Evolutionary conservation across 2,888 invertebrate species (phyloP).

Genomic region (Latrodectus elegans): DNA sequence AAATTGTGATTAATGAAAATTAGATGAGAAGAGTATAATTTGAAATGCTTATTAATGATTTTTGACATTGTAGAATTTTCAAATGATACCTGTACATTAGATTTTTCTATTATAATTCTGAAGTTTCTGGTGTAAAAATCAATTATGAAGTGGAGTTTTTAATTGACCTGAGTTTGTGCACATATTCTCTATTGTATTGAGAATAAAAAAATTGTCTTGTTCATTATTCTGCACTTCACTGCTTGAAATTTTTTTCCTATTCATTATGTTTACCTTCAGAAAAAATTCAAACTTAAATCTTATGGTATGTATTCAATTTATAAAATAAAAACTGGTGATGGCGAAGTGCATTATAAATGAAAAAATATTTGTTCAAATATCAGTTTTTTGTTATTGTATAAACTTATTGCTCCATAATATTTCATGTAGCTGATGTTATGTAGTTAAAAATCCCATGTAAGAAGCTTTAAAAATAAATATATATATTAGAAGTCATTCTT

Average conservation of each 20-base stretch:
- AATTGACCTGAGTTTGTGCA: no score
- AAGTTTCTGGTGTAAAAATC: no score
- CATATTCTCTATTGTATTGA: not conserved
- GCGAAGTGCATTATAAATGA: constrained; percentile 63
- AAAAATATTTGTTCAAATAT: constrained; percentile 52
- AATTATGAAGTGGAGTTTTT: no score
- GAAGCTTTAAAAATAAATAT: constrained; percentile 56
- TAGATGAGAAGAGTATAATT: no score
- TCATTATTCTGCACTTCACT: constrained; percentile 16
- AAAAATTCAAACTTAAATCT: not conserved
- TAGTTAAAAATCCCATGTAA: constrained; percentile 62
- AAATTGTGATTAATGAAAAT: no score
- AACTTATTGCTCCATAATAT: constrained; percentile 21
- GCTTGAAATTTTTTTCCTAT: not conserved
- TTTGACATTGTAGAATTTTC: no score
- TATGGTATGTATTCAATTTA: not conserved
- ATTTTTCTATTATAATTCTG: no score
- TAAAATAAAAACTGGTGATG: constrained; percentile 50
- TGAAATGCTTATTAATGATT: no score
- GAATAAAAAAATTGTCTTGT: not conserved
- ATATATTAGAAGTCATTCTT: constrained; percentile 49
- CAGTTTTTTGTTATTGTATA: constrained; percentile 24
- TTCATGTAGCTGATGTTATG: constrained; percentile 53
- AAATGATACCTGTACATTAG: no score
- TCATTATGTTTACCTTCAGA: not conserved